Evolutionary conservation across 2,797 vertebrate species (phyloP), one percentile per base, ranked within the genome.

Genomic region (Siniperca obscura): DNA sequence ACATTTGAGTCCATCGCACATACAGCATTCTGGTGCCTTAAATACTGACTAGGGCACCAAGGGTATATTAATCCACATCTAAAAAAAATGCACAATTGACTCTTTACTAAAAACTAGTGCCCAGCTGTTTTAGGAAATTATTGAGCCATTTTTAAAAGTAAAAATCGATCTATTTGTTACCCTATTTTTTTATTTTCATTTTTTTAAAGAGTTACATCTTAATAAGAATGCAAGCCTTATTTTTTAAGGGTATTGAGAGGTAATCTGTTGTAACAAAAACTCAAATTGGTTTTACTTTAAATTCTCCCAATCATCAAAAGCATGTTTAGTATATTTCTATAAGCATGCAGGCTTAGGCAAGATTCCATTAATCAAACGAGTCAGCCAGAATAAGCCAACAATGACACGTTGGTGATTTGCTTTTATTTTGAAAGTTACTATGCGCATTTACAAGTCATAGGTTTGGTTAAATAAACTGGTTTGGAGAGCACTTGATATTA

Each of bases 331-430:
- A 40, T 78, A 78, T 66, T 76, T 81, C 50, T 56, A 69, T 75
- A 30, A 70, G 50, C 27, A 72, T 52, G 19, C 3, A 40, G 67
- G 44, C 27, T 82, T 57, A 57, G 36, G 34, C 30, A 30, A 46
- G 50, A 66, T 70, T 70, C 9, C 3, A 27, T 60, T 17, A 42
- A 70, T 86, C 57, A 70, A 70, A 75, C 4, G 14, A 82, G 36
- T 67, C 27, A 74, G 17, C 7, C 78, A 67, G 68, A 76, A 53
- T 76, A 68, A 81, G 27, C 72, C 64, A 76, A 57, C n/a, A 55
- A 27, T 55, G 1, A 76, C 53, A 70, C 14, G 13, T 38, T 36
- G 4, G n/a, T 17, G 34, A 55, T 57, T 69, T 38, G n/a, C 38
- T 61, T 77, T 80, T 42, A 70, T 65, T 83, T 77, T 70, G 40